phyloP scores from a whole-genome alignment of 1,140 invertebrate genomes.

The Ganaspis sp. region DNA sequence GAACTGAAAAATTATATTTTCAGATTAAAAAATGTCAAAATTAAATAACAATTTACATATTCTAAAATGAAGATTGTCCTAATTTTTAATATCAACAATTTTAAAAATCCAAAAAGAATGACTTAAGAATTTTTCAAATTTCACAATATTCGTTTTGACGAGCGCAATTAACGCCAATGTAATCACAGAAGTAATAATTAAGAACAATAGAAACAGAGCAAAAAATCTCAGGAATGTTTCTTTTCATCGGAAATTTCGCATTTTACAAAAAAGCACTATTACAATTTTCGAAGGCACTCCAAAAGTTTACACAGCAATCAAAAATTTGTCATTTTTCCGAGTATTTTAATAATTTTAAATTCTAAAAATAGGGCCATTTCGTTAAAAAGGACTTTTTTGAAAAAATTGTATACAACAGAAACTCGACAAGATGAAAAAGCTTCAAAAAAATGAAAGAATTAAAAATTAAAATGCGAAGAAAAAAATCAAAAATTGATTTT shows the following conservation, averaged over 20 bases:
- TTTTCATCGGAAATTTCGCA: slow-evolving; percentile 2
- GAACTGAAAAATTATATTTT: too few species aligned
- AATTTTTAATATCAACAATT: too few species aligned
- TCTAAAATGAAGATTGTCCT: too few species aligned
- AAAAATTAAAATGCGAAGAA: too few species aligned
- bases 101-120: too few species aligned
- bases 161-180: background rate
- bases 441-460: too few species aligned
- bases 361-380: slow-evolving; percentile 8
- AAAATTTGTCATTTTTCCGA: background rate
- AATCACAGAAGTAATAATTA: background rate
- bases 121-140: too few species aligned
- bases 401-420: background rate
- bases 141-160: background rate
- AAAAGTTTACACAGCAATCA: background rate
- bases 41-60: too few species aligned
- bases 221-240: background rate
- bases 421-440: too few species aligned
- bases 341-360: slow-evolving; percentile 19
- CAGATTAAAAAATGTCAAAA: too few species aligned
- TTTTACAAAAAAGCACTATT: slow-evolving; percentile 4
- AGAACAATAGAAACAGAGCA: background rate
- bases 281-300: slow-evolving; percentile 11
- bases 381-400: background rate
- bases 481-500: too few species aligned